Conservation (phyloP, 2,113 vertebrate species). For the Pseudopipra pipra region DNA sequence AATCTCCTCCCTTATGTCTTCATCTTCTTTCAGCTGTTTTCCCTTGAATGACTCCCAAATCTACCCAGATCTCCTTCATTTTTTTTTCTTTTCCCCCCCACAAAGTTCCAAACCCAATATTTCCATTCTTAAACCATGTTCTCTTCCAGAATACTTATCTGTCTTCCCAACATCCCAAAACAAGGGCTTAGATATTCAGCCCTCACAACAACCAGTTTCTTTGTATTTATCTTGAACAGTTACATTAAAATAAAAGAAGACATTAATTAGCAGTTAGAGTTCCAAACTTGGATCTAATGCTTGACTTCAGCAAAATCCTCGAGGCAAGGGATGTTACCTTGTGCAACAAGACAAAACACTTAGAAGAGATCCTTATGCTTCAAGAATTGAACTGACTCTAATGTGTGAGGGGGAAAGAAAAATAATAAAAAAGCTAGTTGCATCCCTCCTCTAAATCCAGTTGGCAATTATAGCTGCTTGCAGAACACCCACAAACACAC, state of each 20-base stretch:
- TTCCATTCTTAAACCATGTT: background rate
- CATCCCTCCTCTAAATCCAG: background rate
- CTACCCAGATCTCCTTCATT: accelerated
- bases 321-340: background rate
- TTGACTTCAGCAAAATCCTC: background rate
- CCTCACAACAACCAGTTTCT: background rate
- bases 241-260: background rate
- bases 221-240: background rate
- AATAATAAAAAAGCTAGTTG: background rate
- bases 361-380: background rate
- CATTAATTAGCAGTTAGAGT: background rate
- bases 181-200: background rate
- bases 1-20: background rate
- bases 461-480: background rate
- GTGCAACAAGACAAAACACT: background rate
- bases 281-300: background rate
- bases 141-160: background rate
- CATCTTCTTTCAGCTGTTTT: background rate
- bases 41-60: background rate
- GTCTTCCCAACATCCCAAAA: background rate
- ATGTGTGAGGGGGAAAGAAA: too few species aligned
- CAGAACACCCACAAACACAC: background rate
- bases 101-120: accelerated
- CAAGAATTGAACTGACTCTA: background rate
- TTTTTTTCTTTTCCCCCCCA: too few species aligned